Base-by-base conservation (phyloP, 2,888 invertebrate genomes). In the Eumerus sabulonum region DNA sequence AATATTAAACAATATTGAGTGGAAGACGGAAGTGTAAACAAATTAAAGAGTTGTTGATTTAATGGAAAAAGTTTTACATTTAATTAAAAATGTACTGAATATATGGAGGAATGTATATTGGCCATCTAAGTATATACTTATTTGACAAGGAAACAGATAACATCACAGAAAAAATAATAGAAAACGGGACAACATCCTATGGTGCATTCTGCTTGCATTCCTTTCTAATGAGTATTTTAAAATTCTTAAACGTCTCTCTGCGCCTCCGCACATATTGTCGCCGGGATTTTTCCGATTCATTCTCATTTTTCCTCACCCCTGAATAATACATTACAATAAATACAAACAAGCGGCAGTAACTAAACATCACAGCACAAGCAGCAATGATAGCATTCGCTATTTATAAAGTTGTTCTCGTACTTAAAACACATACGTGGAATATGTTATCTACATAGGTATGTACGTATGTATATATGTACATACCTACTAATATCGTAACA, bases 381-480 rank as follows among this genome's bases (percentile, higher is more conserved):
- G 40, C 42, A 74, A 79, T 79, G 77, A 79, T 74, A 79, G 77
- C 73, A 79, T 79, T 73, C 74, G 77, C 77, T 79, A 79, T 79
- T 79, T 79, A 63, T 79, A 79, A 79, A 73, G 47, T 62, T 44
- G 14, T 51, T 48, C 27, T 57, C 38, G 9, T 45, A 47, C 53
- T 54, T 27, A 27, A 27, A 27, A 2, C 27, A 27, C 27, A 27
- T 27, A 27, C 27, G 27, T 4, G 27, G 27, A 27, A 27, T 27
- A 27, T 27, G 27, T 7, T 27, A 27, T 27, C 27, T 27, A 7
- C 7, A 27, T 27, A 4, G 3, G 7, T 27, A 4, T 4, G 27
- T 27, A 27, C 7, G 7, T 27, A 7, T 2, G 7, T 4, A 27
- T 2, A 27, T 27, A 27, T 27, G 27, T 27, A 7, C n/a, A n/a